These are phyloP conservation scores for Pristionchus pacificus DNA, from an alignment of 1,140 invertebrate genomes.

Conservation along the genomic window DNA sequence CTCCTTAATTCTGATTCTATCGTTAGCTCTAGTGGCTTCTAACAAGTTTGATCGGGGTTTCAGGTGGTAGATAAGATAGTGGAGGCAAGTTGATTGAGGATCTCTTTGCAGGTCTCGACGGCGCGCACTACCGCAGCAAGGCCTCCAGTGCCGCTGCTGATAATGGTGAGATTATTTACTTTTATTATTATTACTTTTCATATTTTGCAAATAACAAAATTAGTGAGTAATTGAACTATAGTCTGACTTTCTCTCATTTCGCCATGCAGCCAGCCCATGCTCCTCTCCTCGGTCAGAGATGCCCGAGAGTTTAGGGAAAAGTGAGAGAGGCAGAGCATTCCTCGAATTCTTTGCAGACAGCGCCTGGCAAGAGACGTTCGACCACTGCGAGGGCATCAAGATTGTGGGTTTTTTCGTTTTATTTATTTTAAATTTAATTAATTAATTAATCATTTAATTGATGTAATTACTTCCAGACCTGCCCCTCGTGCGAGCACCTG, in stretches of 20 bases:
- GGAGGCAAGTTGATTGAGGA: conserved; percentile 1
- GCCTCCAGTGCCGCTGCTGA: conserved; percentile 3
- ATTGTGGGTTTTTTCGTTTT: too few species aligned
- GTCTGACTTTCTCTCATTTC: too few species aligned
- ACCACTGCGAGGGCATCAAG: background rate
- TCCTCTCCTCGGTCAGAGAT: too few species aligned
- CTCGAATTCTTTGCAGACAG: too few species aligned
- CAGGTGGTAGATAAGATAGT: conserved; percentile 15
- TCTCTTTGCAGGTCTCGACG: background rate
- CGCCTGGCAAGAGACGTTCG: conserved; percentile 4
- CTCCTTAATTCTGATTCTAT: background rate
- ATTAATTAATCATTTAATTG: background rate
- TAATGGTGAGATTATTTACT: too few species aligned
- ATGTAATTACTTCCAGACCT: background rate
- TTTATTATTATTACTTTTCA: too few species aligned
- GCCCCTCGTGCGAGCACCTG: conserved; percentile 1
- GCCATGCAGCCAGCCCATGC: too few species aligned
- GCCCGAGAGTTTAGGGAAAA: too few species aligned
- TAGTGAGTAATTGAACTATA: too few species aligned
- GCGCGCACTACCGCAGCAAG: background rate
- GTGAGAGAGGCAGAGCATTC: too few species aligned
- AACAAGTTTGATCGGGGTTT: conserved; percentile 14
- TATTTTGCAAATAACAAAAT: too few species aligned
- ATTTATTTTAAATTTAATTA: background rate
- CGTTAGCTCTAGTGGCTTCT: background rate